Percentiles rank a stretch among this genome's conserved stretches.
Evolutionary conservation across 2,888 invertebrate genomes (phyloP).

Genomic region (Dorcus hopei): DNA sequence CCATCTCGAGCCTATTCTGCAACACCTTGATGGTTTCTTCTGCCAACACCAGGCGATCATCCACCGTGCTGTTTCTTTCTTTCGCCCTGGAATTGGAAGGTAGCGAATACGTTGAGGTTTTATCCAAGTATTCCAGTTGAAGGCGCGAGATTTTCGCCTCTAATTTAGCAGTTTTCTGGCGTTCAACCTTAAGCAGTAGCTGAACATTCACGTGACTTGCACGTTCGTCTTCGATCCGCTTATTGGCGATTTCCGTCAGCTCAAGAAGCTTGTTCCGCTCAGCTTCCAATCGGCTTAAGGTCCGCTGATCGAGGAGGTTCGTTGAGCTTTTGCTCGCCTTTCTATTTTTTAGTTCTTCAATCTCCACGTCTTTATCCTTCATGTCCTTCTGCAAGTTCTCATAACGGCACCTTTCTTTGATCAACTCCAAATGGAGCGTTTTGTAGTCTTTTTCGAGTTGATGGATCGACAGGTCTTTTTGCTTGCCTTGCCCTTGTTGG

Average conservation of each 20-base stretch:
- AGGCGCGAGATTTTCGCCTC: constrained; percentile 56
- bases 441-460: constrained; percentile 46
- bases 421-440: constrained; percentile 38
- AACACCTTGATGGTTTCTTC: constrained; percentile 65
- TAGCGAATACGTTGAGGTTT: constrained; percentile 35
- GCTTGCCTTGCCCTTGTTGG: constrained; percentile 51
- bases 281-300: constrained; percentile 52
- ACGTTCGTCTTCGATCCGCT: constrained; percentile 57
- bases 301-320: constrained; percentile 6
- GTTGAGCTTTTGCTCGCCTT: background rate
- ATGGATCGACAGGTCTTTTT: constrained; percentile 52
- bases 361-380: constrained; percentile 48
- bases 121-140: constrained; percentile 52
- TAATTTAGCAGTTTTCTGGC: constrained; percentile 57
- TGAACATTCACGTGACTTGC: constrained; percentile 41
- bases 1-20: constrained; percentile 60
- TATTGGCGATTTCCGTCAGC: constrained; percentile 56
- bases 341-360: background rate
- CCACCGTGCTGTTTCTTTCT: background rate
- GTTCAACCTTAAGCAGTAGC: constrained; percentile 47
- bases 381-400: constrained; percentile 53
- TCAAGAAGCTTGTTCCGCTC: constrained; percentile 61
- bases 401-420: constrained; percentile 53
- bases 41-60: constrained; percentile 56
- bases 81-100: constrained; percentile 25